Conservation (phyloP, 2,888 invertebrate species). For the Lottia scabra region DNA sequence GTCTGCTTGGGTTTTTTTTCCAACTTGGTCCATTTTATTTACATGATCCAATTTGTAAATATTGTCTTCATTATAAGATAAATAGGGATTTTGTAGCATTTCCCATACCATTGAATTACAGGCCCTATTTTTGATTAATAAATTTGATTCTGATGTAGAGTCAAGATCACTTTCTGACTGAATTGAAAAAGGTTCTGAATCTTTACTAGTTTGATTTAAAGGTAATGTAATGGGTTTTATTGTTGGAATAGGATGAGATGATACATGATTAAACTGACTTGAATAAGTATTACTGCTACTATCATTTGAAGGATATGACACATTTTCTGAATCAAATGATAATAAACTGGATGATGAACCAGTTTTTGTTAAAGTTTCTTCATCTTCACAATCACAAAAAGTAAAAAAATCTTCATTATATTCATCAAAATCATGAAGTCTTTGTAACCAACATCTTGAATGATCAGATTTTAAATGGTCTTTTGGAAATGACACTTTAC, state of each 20-base stretch:
- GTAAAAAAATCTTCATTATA: neutral
- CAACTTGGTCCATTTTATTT: no score
- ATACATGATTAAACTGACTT: no score
- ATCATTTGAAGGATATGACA: neutral
- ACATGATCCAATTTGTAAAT: no score
- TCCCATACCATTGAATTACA: neutral
- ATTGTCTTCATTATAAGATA: no score
- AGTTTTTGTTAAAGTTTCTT: neutral
- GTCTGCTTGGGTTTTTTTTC: no score
- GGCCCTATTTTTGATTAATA: neutral
- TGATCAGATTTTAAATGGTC: neutral
- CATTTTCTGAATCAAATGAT: neutral
- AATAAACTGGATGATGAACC: neutral
- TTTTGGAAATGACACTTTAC: neutral
- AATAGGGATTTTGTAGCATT: neutral
- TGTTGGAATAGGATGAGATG: no score
- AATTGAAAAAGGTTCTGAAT: no score
- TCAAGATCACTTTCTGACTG: no score
- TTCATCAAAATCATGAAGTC: slow-evolving; percentile 3
- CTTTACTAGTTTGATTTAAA: no score
- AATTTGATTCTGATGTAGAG: no score
- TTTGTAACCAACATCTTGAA: neutral
- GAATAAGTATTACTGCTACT: neutral
- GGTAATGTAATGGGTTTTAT: no score
- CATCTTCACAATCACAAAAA: neutral